Percentiles rank a stretch among this genome's conserved stretches.
Evolutionary conservation across 1,140 invertebrate species (phyloP).

Genomic region (Mamestra configurata): DNA sequence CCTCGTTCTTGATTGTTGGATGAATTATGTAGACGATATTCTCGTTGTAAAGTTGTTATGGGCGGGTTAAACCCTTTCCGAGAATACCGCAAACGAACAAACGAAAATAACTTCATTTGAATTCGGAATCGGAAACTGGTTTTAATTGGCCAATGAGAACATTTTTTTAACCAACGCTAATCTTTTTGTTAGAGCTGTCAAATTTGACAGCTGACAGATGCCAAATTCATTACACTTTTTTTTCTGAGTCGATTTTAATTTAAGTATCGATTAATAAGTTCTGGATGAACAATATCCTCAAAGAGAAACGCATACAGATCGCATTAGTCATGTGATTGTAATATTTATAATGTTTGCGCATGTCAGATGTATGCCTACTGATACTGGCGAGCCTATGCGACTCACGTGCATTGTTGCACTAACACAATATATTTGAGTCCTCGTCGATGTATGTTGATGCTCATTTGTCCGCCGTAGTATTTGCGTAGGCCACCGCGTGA

Average conservation of each 20-base stretch:
- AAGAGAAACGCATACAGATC: constrained; percentile 11
- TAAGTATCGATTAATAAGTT: background rate
- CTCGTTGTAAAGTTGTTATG: constrained; percentile 12
- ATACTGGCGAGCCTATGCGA: constrained; percentile 17
- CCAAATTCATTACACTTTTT: background rate
- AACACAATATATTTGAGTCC: constrained; percentile 20
- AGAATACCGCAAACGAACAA: constrained; percentile 23
- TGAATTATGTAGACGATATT: constrained; percentile 33
- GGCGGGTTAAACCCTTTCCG: constrained; percentile 24
- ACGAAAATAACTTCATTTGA: constrained; percentile 12
- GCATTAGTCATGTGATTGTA: constrained; percentile 37
- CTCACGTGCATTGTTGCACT: constrained; percentile 34
- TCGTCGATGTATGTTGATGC: background rate
- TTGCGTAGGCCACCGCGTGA: constrained; percentile 11
- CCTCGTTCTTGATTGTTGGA: constrained; percentile 25
- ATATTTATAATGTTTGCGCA: constrained; percentile 26
- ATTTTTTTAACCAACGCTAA: background rate
- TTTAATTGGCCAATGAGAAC: constrained; percentile 10
- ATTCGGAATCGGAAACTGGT: constrained; percentile 35
- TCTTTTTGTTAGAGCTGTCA: background rate
- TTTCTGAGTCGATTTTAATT: background rate
- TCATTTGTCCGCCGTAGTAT: constrained; percentile 11
- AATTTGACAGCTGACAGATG: background rate
- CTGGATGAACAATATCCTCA: constrained; percentile 4
- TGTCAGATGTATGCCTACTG: constrained; percentile 30